phyloP scores from a whole-genome alignment of 2,113 vertebrate genomes.

The Emydura subglobosa region DNA sequence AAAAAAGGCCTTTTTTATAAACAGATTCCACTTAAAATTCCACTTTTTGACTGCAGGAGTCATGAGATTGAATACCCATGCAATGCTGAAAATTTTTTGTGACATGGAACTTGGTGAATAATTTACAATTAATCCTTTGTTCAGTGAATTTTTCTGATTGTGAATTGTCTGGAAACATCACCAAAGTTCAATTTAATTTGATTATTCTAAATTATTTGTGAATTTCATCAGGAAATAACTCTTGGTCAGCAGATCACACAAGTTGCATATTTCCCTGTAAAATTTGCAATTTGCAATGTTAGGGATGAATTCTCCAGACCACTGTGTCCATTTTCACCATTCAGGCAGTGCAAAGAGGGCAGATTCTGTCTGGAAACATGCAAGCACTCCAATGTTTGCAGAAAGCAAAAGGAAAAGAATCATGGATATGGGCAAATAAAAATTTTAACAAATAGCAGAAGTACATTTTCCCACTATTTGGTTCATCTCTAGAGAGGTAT shows the following conservation, averaged over 20 bases:
- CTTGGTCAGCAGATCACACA: background rate
- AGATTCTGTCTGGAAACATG: conserved; percentile 14
- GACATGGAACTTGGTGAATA: conserved; percentile 55
- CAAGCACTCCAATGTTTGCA: background rate
- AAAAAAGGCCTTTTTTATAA: conserved; percentile 23
- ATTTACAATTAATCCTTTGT: conserved; percentile 51
- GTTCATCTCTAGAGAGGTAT: background rate
- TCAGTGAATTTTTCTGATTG: conserved; percentile 24
- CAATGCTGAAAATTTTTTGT: conserved; percentile 42
- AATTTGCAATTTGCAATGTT: background rate
- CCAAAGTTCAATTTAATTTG: conserved; percentile 4
- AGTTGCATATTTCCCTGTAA: too few species aligned
- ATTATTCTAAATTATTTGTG: conserved; percentile 18
- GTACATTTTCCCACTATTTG: background rate
- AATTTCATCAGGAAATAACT: background rate
- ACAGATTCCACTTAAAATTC: conserved; percentile 15
- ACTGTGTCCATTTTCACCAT: background rate
- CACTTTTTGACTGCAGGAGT: conserved; percentile 53
- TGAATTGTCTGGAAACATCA: conserved; percentile 22
- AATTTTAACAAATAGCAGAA: background rate
- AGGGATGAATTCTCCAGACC: conserved; percentile 6
- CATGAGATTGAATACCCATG: conserved; percentile 14
- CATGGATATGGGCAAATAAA: conserved; percentile 8
- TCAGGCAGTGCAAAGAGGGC: background rate
- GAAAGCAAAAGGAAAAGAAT: conserved; percentile 7